Conservation (phyloP, 1,140 invertebrate species). For the Lanistes nyassanus region DNA sequence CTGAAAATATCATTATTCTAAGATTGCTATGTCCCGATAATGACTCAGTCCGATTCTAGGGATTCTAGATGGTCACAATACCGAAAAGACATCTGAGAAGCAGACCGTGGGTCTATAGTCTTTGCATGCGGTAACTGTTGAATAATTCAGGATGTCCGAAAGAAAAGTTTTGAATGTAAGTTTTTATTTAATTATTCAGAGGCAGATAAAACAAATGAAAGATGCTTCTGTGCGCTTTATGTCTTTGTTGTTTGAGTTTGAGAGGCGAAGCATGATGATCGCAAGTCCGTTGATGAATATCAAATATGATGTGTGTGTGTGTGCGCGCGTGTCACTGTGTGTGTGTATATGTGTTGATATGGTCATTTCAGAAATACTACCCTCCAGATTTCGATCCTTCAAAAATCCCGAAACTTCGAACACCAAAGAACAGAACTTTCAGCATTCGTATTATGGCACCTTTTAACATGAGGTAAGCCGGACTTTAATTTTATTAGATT, state of each 20-base stretch:
- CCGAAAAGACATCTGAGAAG: too few relatives aligned
- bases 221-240: background rate
- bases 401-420: conserved; percentile 97
- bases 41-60: too few relatives aligned
- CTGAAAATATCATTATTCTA: too few relatives aligned
- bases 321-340: too few relatives aligned
- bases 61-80: too few relatives aligned
- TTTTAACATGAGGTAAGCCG: conserved; percentile 87
- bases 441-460: conserved; percentile 98
- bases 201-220: background rate
- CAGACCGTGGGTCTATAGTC: too few relatives aligned
- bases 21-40: too few relatives aligned
- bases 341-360: conserved; percentile 24
- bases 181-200: background rate
- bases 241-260: background rate
- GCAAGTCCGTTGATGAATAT: background rate
- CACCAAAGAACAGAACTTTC: conserved; percentile 95
- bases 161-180: conserved; percentile 92
- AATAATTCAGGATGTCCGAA: conserved; percentile 73
- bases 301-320: background rate
- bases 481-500: background rate
- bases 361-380: conserved; percentile 93
- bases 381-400: conserved; percentile 99
- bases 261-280: background rate
- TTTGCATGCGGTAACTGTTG: too few relatives aligned